Evolutionary conservation across 2,113 vertebrate genomes (phyloP).

Genomic region (Paramisgurnus dabryanus): DNA sequence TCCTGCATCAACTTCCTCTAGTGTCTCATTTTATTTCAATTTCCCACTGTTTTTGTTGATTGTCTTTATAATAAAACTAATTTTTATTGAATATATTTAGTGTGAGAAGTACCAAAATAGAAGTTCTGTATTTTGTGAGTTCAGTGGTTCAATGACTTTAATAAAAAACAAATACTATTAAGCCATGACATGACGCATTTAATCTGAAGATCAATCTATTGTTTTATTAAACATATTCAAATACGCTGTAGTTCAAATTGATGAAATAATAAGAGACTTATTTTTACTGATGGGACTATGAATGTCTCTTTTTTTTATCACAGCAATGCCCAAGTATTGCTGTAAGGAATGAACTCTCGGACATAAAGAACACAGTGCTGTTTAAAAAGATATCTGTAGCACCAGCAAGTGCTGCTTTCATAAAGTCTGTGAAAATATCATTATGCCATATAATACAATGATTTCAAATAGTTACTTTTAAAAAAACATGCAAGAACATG

Average conservation of each 20-base stretch:
- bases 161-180: background rate
- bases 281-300: background rate
- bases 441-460: constrained; percentile 15
- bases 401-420: background rate
- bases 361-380: constrained; percentile 26
- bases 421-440: constrained; percentile 24
- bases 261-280: background rate
- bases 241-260: constrained; percentile 22
- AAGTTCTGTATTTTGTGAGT: background rate
- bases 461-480: background rate
- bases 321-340: constrained; percentile 10
- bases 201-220: background rate
- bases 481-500: constrained; percentile 31
- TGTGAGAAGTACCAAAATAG: background rate
- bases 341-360: constrained; percentile 7
- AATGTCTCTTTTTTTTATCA: background rate
- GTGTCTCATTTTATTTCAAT: background rate
- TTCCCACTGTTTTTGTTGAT: background rate
- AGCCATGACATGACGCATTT: background rate
- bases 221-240: constrained; percentile 26
- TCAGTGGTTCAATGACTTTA: background rate
- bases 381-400: constrained; percentile 3
- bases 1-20: background rate
- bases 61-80: constrained; percentile 5
- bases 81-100: background rate